Conservation (phyloP, 1,140 invertebrate genomes). For the Drosophila parvula region DNA sequence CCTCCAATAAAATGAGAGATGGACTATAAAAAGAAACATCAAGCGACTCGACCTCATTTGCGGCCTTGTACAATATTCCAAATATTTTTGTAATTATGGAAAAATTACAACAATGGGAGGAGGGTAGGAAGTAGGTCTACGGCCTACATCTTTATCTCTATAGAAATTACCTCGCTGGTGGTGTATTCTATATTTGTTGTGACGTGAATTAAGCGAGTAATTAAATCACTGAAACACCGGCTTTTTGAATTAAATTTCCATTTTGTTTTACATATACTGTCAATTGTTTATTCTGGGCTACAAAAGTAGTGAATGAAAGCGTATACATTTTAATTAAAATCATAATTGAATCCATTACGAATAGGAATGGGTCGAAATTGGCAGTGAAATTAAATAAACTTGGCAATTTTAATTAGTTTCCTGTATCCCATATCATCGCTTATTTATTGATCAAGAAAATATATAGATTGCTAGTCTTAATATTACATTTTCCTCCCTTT, state of each 20-base stretch:
- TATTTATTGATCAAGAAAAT: neutral
- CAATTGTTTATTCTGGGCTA: neutral
- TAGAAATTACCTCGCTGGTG: slow-evolving; percentile 5
- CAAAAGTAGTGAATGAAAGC: neutral
- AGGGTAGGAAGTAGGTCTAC: slow-evolving; percentile 8
- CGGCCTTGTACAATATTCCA: slow-evolving; percentile 73
- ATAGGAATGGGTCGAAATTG: neutral
- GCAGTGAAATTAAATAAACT: neutral
- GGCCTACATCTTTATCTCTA: slow-evolving; percentile 64
- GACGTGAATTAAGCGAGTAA: neutral
- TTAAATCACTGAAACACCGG: slow-evolving; percentile 21
- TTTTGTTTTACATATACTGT: neutral
- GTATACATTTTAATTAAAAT: slow-evolving; percentile 3
- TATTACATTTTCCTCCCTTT: too few species aligned
- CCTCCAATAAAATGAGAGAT: slow-evolving; percentile 35
- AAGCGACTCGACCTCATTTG: slow-evolving; percentile 52
- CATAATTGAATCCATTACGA: too few species aligned
- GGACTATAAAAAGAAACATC: slow-evolving; percentile 49
- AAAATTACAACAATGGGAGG: slow-evolving; percentile 34
- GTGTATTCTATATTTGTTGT: neutral
- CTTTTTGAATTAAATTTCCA: neutral
- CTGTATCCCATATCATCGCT: neutral
- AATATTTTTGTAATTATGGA: slow-evolving; percentile 80
- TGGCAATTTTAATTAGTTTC: neutral
- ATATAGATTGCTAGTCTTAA: neutral